Evolutionary conservation across 2,888 invertebrate species (phyloP).

Genomic region (Alviniconcha strummeri): DNA sequence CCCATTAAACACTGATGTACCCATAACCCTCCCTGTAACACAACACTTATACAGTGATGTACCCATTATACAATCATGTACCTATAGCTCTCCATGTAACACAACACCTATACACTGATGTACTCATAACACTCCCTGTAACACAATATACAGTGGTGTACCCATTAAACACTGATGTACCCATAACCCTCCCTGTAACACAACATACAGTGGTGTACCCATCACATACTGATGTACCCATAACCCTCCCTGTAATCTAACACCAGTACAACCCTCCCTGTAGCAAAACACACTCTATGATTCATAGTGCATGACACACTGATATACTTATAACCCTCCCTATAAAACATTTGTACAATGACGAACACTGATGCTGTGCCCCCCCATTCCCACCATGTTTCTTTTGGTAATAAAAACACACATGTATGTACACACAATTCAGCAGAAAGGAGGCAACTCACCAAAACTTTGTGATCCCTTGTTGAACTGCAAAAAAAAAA

Average conservation of each 20-base stretch:
- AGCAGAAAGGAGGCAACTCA: conserved; percentile 45
- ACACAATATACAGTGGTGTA: conserved; percentile 14
- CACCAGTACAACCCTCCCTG: too few relatives aligned
- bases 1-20: not conserved
- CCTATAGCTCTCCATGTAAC: conserved; percentile 49
- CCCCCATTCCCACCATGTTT: not conserved
- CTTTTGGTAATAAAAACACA: not conserved
- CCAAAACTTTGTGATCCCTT: conserved; percentile 72
- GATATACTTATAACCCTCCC: not conserved
- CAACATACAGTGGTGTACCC: not conserved
- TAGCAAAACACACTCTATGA: not conserved
- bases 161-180: not conserved
- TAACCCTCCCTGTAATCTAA: too few relatives aligned
- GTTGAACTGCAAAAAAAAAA: conserved; percentile 61
- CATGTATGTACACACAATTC: not conserved
- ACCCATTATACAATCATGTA: too few relatives aligned
- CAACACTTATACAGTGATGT: too few relatives aligned
- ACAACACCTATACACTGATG: conserved; percentile 23
- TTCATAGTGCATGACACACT: not conserved
- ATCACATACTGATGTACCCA: not conserved
- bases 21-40: too few relatives aligned
- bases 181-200: not conserved
- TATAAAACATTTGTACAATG: too few relatives aligned
- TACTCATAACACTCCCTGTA: conserved; percentile 65
- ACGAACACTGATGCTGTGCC: too few relatives aligned